Base-by-base conservation (phyloP, 2,888 invertebrate species). In the Amiota communis region DNA sequence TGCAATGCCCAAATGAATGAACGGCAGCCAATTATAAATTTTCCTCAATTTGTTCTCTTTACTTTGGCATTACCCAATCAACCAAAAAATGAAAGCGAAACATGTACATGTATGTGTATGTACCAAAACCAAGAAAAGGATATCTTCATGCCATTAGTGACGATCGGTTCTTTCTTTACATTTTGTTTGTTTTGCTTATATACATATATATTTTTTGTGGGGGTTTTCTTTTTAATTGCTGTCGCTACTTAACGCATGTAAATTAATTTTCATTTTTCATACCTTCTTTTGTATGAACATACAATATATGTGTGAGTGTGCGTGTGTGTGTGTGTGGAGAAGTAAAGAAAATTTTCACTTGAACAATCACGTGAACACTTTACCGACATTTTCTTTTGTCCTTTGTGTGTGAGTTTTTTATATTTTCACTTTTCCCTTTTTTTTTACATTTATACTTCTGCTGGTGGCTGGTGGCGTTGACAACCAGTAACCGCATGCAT, bases 221-320 rank as follows among this genome's bases (percentile, higher is more conserved):
- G 61, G 17, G 11, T 53, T 17, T 70, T 49, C 59, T 57, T 47
- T 69, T 86, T 83, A 86, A 83, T 83, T 83, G 83, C 85, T 78
- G 77, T 79, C 83, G 81, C 83, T 86, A 83, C 85, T 83, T 86
- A 83, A 84, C 86, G 84, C 84, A 86, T 83, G 83, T 85, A 84
- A 83, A 83, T 86, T 80, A 79, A 84, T 83, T 81, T 78, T 36
- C 71, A 78, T 57, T 63, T 47, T 53, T 10, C 51, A 59, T 70
- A 4, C 6, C 36, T 36, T 36, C 6, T 6, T 36, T 0, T 1
- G 36, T 36, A 36, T 36, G 36, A 4, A 6, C 8, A 6, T 36
- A 6, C 8, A 36, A 23, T 3, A 23, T 3, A 23, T 3, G 3
- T 36, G 36, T 6, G 36, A 4, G 36, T 6, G 36, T 6, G 36